These are phyloP conservation scores for Pseudorasbora parva DNA, from an alignment of 2,113 vertebrate species.

Conservation along the genomic window DNA sequence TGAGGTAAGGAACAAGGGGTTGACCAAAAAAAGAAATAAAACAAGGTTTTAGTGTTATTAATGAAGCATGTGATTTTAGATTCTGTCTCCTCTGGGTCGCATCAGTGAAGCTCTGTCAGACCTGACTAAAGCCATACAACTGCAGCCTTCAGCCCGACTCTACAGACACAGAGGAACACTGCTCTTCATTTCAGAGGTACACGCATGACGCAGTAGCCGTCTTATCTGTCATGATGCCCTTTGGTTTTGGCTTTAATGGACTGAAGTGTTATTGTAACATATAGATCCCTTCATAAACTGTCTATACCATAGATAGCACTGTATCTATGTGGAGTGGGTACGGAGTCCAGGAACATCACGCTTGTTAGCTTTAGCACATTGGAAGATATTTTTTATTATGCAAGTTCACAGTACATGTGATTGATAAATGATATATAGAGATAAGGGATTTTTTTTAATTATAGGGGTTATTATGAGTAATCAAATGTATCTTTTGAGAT, in stretches of 20 bases:
- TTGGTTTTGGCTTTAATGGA: not conserved
- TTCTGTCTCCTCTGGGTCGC: constrained; percentile 92
- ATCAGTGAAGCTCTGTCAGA: constrained; percentile 92
- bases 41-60: not conserved
- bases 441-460: not conserved
- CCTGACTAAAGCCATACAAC: constrained; percentile 93
- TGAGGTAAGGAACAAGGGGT: constrained; percentile 77
- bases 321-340: not conserved
- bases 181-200: constrained; percentile 96
- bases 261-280: not conserved
- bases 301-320: not conserved
- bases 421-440: not conserved
- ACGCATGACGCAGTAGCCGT: not conserved
- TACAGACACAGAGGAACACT: constrained; percentile 94
- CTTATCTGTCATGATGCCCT: not conserved
- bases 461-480: not conserved
- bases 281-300: not conserved
- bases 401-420: not conserved
- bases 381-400: not conserved
- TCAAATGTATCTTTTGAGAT: not conserved
- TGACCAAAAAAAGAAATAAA: not conserved
- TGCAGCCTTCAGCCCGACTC: constrained; percentile 92
- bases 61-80: constrained; percentile 70
- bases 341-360: not conserved
- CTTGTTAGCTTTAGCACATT: not conserved